Evolutionary conservation across 2,113 vertebrate genomes (phyloP), one percentile per base, ranked within the genome.

Genomic region (Taurulus bubalis): DNA sequence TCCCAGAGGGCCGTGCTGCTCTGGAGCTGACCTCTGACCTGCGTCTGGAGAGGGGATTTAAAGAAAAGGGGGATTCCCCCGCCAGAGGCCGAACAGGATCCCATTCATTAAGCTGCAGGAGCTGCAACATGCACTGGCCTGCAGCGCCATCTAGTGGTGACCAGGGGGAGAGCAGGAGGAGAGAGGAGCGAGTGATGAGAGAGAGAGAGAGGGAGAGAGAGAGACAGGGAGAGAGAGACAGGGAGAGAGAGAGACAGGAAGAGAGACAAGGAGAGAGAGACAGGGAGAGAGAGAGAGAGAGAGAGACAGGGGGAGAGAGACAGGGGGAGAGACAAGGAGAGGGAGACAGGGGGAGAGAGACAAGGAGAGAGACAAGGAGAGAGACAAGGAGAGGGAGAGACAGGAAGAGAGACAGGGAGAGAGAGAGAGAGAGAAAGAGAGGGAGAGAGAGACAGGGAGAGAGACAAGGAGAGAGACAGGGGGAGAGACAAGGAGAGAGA

Each of bases 91-190:
- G 55, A 2, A 80, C 66, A 85, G 74, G 20, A 68, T 66, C 38
- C 47, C 73, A 80, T 86, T 86, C 51, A 80, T 85, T 83, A 26
- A 55, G 14, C 2, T 26, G 47, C 15, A 24, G 26, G 24, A 45
- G 34, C 10, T 2, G 24, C 30, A 34, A 10, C 79, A 81, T 69
- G 2, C 4, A 12, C 74, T 22, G 69, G 71, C 65, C 45, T 86
- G 42, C 2, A 76, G n/a, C 80, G 85, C 82, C 83, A 90, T 77
- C 92, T 89, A 90, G 81, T 79, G 92, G 89, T 56, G 22, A 4
- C 32, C 28, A 22, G 0, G 11, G 30, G 16, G n/a, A 53, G 16
- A 76, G 32, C 38, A 72, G 32, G 34, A 71, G 38, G 65, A 20
- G 22, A 68, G 30, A 53, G 24, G 30, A 32, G 45, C 45, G 15